Percentiles rank a stretch among this genome's conserved stretches.
Conservation (phyloP, 92 coral and sea anemone genomes). For the Pocillopora meandrina region DNA sequence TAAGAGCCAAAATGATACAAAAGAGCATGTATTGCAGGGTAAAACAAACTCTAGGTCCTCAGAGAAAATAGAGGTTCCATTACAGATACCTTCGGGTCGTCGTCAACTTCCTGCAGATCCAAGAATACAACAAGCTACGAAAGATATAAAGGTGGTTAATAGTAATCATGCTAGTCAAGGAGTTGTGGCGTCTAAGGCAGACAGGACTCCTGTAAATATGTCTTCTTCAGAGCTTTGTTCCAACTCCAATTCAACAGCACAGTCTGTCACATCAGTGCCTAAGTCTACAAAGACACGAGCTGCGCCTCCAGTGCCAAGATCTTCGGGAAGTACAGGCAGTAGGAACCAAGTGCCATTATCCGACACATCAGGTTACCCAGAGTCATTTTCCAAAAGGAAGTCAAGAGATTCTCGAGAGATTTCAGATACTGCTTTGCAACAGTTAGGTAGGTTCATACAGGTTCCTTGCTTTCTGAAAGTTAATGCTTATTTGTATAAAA, state of each 20-base stretch:
- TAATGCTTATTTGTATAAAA: too few species aligned
- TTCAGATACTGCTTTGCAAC: slow-evolving; percentile 25
- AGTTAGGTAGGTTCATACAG: slow-evolving; percentile 16
- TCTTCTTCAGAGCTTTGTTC: slow-evolving; percentile 39
- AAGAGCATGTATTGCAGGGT: slow-evolving; percentile 15
- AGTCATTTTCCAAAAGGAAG: slow-evolving; percentile 65
- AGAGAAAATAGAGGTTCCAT: not conserved
- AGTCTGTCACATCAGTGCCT: slow-evolving; percentile 27
- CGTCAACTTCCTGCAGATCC: slow-evolving; percentile 41
- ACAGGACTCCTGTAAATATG: slow-evolving; percentile 39
- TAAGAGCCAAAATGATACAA: not conserved
- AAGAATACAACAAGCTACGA: not conserved
- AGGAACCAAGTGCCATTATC: slow-evolving; percentile 32
- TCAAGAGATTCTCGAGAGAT: slow-evolving; percentile 72
- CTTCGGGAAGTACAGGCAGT: slow-evolving; percentile 67
- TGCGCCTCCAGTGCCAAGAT: slow-evolving; percentile 61
- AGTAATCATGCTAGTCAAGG: slow-evolving; percentile 1
- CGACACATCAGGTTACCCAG: slow-evolving; percentile 90
- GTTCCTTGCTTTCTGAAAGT: not conserved
- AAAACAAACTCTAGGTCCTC: slow-evolving; percentile 8
- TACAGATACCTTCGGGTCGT: not conserved
- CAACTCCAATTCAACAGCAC: slow-evolving; percentile 1
- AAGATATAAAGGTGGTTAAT: not conserved
- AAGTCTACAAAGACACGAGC: slow-evolving; percentile 58
- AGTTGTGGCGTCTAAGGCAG: slow-evolving; percentile 25